Evolutionary conservation across 2,797 vertebrate genomes (phyloP).

Genomic region (Oreortyx pictus): DNA sequence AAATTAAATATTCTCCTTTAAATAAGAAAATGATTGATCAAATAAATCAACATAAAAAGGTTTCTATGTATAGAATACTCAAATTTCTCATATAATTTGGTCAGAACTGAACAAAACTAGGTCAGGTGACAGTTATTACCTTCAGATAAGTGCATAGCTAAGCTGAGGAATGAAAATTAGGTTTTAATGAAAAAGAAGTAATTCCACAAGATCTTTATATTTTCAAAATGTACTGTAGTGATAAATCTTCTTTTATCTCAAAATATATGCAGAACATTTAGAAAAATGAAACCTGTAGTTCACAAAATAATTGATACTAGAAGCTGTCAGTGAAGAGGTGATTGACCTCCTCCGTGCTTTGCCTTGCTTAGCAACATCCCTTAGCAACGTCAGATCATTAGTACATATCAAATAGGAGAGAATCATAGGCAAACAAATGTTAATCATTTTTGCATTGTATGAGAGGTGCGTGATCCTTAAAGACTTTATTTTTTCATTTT

Average conservation of each 20-base stretch:
- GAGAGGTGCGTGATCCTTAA: not conserved
- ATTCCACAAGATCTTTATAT: not conserved
- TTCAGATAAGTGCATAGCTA: not conserved
- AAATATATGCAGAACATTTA: not conserved
- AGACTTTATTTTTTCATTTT: not conserved
- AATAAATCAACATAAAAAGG: not conserved
- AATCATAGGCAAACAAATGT: not conserved
- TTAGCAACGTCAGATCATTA: slow-evolving; percentile 32
- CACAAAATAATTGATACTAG: slow-evolving; percentile 22
- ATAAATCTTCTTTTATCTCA: slow-evolving; percentile 11
- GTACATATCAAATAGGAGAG: not conserved
- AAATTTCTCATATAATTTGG: slow-evolving; percentile 12
- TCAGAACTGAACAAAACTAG: not conserved
- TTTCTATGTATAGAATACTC: not conserved
- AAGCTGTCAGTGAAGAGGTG: slow-evolving; percentile 21
- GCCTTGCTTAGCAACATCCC: slow-evolving; percentile 45
- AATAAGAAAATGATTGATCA: not conserved
- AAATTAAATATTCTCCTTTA: not conserved
- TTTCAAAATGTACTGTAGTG: not conserved
- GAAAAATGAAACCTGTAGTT: not conserved
- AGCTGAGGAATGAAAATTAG: not conserved
- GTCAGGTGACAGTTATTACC: not conserved
- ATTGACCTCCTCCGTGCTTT: slow-evolving; percentile 3
- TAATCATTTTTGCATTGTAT: not conserved
- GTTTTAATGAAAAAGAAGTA: slow-evolving; percentile 42